phyloP scores from a whole-genome alignment of 1,140 invertebrate genomes.

The Drosophila nigromelanica region DNA sequence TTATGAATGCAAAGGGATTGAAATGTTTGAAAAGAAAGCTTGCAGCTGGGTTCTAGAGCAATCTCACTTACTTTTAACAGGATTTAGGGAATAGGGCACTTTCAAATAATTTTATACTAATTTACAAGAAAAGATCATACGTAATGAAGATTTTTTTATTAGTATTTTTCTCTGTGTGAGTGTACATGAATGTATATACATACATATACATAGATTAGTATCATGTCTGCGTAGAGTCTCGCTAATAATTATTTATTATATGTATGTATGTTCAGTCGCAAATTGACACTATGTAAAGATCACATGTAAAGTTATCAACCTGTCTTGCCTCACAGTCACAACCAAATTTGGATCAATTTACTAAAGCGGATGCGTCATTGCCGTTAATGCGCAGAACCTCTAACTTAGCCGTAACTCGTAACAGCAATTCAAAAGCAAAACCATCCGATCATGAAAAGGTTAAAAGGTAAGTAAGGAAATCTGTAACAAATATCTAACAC shows the following conservation, averaged over 20 bases:
- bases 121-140: too few species aligned
- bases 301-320: conserved; percentile 52
- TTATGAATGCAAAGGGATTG: too few species aligned
- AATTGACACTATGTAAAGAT: conserved; percentile 16
- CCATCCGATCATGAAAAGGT: conserved; percentile 16
- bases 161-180: too few species aligned
- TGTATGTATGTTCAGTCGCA: background rate
- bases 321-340: conserved; percentile 76
- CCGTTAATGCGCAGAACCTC: conserved; percentile 24
- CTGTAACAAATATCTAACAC: background rate
- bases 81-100: too few species aligned
- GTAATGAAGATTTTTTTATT: too few species aligned
- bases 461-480: conserved; percentile 58
- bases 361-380: conserved; percentile 55
- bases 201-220: background rate
- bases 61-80: too few species aligned
- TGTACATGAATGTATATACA: conserved; percentile 1
- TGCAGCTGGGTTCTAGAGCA: too few species aligned
- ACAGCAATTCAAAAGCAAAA: conserved; percentile 9
- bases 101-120: too few species aligned
- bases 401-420: conserved; percentile 8
- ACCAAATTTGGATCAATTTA: conserved; percentile 68
- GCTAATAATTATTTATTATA: background rate
- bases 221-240: background rate
- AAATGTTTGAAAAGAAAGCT: too few species aligned